Evolutionary conservation across 2,113 vertebrate species (phyloP), one percentile per base, ranked within the genome.

Genomic region (Sapayoa aenigma): DNA sequence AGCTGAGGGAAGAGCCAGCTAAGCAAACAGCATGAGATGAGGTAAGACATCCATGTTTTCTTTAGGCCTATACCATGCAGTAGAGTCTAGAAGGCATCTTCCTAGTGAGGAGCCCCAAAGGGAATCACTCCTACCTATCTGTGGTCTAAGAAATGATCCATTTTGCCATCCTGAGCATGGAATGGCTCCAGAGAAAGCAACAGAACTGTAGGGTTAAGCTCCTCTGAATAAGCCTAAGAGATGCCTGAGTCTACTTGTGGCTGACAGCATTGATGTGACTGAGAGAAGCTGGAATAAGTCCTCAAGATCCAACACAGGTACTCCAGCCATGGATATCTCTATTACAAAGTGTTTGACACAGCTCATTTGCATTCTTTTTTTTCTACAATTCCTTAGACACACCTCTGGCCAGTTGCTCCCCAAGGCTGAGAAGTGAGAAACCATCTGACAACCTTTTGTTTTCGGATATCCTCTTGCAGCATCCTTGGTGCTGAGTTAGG

Each of bases 1-100:
- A 84, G 67, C 49, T 47, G 65, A 71, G 33, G 35, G 59, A 96
- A 94, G 85, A 95, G 83, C 67, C 78, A 94, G 75, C 49, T 73
- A 65, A 86, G 63, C 75, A 93, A 74, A 90, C 17, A 87, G 72
- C 28, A 31, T 80, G 46, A 79, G 46, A 52, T 31, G 30, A 77
- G 19, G 30, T 69, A 39, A 77, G 87, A n/a, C 67, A n/a, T 15
- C 63, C 53, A 31, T 46, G 22, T 24, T 81, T 77, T 28, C 11
- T 69, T 95, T 68, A 66, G 31, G 28, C 9, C 24, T 55, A 14
- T 25, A 68, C 19, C 24, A 55, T 60, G 55, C 82, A 52, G 53
- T 28, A 66, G 50, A 35, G 55, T 69, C 47, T 65, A 71, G 63
- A 44, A 84, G 33, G 53, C 3, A 2, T 5, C 11, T 50, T 85